phyloP scores from a whole-genome alignment of 1,140 invertebrate genomes.

The Drosophila pandora region DNA sequence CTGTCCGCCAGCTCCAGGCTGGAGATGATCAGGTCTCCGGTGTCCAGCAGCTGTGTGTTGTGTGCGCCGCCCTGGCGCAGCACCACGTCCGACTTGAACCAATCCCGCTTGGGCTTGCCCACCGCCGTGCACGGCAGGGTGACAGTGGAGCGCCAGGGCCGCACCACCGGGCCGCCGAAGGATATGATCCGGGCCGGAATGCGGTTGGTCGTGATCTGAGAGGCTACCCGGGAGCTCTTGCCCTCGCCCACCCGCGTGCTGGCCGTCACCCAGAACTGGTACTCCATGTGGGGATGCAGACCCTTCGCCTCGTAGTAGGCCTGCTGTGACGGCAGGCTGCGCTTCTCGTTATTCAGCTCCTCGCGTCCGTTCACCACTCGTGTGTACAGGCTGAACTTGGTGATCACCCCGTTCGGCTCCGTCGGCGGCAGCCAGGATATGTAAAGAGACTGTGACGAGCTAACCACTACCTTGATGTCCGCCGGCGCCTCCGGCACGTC shows the following conservation, averaged over 20 bases:
- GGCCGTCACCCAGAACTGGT: conserved; percentile 93
- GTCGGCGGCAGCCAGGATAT: conserved; percentile 92
- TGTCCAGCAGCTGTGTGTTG: conserved; percentile 87
- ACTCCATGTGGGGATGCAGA: conserved; percentile 90
- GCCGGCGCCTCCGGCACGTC: conserved; percentile 92
- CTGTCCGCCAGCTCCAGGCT: conserved; percentile 87
- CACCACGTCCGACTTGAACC: conserved; percentile 86
- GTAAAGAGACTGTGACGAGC: conserved; percentile 89
- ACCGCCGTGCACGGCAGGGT: conserved; percentile 88
- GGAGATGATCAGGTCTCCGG: conserved; percentile 87
- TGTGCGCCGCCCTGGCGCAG: conserved; percentile 84
- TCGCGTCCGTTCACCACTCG: conserved; percentile 88
- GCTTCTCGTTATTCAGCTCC: conserved; percentile 88
- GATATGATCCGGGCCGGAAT: conserved; percentile 89
- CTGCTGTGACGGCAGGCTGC: conserved; percentile 86
- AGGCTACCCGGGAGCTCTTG: conserved; percentile 88
- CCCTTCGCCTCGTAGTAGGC: conserved; percentile 88
- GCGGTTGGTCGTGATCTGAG: conserved; percentile 85
- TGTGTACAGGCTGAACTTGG: conserved; percentile 91
- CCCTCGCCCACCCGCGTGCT: conserved; percentile 91
- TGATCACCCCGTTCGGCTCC: conserved; percentile 91
- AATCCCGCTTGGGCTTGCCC: conserved; percentile 87
- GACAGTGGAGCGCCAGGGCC: conserved; percentile 87
- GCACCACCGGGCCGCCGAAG: conserved; percentile 87
- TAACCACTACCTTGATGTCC: conserved; percentile 92